Evolutionary conservation across 2,113 vertebrate genomes (phyloP).

Genomic region (Damaliscus lunatus): DNA sequence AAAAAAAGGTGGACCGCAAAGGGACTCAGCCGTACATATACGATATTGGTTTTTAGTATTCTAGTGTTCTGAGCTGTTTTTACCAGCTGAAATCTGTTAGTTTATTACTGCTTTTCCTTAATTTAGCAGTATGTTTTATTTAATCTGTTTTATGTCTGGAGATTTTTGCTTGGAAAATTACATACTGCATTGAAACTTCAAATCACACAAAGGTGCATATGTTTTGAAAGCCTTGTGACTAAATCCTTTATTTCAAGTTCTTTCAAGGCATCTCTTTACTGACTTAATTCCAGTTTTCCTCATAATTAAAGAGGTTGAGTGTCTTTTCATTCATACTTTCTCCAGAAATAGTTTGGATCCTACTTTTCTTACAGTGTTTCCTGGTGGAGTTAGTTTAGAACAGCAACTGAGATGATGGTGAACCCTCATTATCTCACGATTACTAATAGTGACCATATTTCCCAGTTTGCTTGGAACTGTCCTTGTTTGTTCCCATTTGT

Average conservation of each 20-base stretch:
- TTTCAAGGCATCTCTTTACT: not conserved
- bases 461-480: not conserved
- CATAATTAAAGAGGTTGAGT: not conserved
- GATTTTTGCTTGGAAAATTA: not conserved
- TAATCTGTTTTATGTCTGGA: slow-evolving; percentile 21
- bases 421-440: not conserved
- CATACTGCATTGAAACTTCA: not conserved
- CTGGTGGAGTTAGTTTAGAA: not conserved
- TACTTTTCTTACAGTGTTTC: not conserved
- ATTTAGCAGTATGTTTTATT: slow-evolving; percentile 9
- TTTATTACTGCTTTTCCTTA: not conserved
- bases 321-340: not conserved
- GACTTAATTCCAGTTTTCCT: not conserved
- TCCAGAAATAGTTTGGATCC: not conserved
- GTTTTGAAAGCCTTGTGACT: slow-evolving; percentile 29
- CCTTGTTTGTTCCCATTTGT: not conserved
- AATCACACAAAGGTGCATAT: not conserved
- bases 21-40: not conserved
- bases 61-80: not conserved
- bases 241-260: not conserved
- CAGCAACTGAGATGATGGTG: not conserved
- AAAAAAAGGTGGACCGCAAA: not conserved
- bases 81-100: not conserved
- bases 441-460: not conserved
- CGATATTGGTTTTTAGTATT: not conserved